phyloP scores from a whole-genome alignment of 2,888 invertebrate genomes.

The Epirrhoe alternata region DNA sequence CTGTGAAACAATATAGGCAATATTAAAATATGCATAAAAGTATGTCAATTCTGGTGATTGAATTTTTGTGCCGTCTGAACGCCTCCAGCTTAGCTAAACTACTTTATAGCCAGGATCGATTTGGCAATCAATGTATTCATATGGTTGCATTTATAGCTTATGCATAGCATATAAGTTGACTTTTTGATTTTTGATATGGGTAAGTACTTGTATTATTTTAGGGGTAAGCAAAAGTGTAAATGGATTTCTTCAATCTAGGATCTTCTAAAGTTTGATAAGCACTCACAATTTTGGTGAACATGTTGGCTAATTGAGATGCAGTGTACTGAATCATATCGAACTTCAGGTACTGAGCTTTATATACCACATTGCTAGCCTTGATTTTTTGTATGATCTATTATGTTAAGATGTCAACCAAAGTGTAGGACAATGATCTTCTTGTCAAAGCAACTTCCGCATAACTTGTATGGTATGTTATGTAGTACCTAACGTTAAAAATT shows the following conservation, averaged over 20 bases:
- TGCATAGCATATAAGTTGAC: too few relatives aligned
- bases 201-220: too few relatives aligned
- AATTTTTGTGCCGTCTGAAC: too few relatives aligned
- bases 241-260: not conserved
- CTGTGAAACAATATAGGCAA: conserved; percentile 57
- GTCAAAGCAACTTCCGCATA: conserved; percentile 51
- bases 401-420: conserved; percentile 54
- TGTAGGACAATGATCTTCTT: conserved; percentile 57
- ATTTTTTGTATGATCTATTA: conserved; percentile 61
- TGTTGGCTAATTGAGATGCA: conserved; percentile 61
- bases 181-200: too few relatives aligned
- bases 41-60: not conserved
- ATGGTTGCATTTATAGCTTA: too few relatives aligned
- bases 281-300: conserved; percentile 74
- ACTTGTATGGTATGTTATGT: conserved; percentile 49
- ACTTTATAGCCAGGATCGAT: too few relatives aligned
- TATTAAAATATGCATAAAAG: not conserved
- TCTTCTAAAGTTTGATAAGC: not conserved
- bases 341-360: conserved; percentile 55
- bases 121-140: too few relatives aligned
- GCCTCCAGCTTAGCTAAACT: too few relatives aligned
- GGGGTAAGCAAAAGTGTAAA: too few relatives aligned
- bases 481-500: too few relatives aligned
- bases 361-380: conserved; percentile 66
- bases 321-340: conserved; percentile 59